phyloP scores from a whole-genome alignment of 2,888 invertebrate species.

The Amorpha juglandis region DNA sequence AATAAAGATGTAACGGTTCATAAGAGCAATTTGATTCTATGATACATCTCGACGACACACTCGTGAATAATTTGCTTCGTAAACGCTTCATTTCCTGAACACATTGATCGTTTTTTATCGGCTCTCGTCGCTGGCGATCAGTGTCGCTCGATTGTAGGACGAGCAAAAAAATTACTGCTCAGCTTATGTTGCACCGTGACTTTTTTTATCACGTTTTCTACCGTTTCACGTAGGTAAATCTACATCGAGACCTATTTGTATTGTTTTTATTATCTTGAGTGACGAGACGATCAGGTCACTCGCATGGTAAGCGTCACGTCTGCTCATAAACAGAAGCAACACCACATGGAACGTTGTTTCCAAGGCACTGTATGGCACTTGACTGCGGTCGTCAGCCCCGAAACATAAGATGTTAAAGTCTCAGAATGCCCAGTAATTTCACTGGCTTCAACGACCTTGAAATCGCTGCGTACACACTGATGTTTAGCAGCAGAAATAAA shows the following conservation, averaged over 20 bases:
- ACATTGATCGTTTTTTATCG: constrained; percentile 15
- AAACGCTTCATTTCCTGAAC: constrained; percentile 17
- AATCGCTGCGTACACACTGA: too few species aligned
- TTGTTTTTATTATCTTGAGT: too few species aligned
- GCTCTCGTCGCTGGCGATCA: constrained; percentile 8
- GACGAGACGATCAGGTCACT: too few species aligned
- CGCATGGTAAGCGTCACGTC: too few species aligned
- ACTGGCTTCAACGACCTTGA: too few species aligned
- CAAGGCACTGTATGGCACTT: too few species aligned
- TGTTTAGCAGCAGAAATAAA: too few species aligned
- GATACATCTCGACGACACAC: background rate
- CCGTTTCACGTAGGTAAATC: background rate
- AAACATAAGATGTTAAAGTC: too few species aligned
- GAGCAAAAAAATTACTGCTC: background rate
- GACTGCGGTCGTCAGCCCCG: too few species aligned
- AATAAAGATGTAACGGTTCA: background rate
- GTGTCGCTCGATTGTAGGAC: constrained; percentile 26
- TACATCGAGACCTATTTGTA: background rate
- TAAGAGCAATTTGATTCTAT: constrained; percentile 10
- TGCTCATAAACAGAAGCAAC: too few species aligned
- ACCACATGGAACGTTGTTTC: too few species aligned
- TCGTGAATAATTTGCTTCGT: constrained; percentile 3
- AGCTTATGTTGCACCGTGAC: background rate
- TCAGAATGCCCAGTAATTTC: too few species aligned
- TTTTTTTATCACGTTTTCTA: background rate